Evolutionary conservation across 37 sponge, comb jelly and placozoan genomes (phyloP), one percentile per base, ranked within the genome.

Genomic region (Oscarella lobularis): DNA sequence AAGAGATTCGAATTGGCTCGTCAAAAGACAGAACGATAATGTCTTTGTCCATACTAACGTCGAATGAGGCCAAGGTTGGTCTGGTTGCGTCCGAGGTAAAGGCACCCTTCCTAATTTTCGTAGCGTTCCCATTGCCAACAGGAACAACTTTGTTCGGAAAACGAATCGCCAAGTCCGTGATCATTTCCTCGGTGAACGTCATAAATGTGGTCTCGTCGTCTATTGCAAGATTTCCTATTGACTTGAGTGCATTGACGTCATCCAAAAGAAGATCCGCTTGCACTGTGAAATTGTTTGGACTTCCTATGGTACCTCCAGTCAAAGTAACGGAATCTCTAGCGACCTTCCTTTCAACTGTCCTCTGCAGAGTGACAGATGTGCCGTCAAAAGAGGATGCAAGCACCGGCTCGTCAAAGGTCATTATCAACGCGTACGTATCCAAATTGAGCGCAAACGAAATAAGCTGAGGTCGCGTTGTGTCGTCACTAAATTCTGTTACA

Each of bases 401-500:
- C 70, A 94, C 95, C 30, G 81, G 85, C 74, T 94, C 90, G 40
- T 82, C 79, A 41, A 94, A 94, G 9, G 81, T 78, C 9, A 94
- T 74, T 0, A 83, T 89, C 40, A 85, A 70, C n/a, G 88, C 87
- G 67, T 79, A 67, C 37, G 68, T 60, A 40, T 76, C 77, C 34
- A 94, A 36, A 67, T 94, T 55, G 4, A 94, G 83, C 5, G 77
- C 75, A 36, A 82, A 94, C 6, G 66, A 69, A 6, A 85, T 38
- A 0, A 94, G 81, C 29, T 29, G 66, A 41, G 95, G 90, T 32
- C 73, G 39, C 6, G 78, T 81, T 27, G 33, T 60, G 71, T 94
- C 95, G 66, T 87, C 81, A 3, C 80, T 69, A 60, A 89, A 94
- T 27, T 3, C 1, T 77, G 79, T 41, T 80, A 76, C 77, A 77